phyloP scores from a whole-genome alignment of 2,113 vertebrate genomes.

The Heterotis niloticus region DNA sequence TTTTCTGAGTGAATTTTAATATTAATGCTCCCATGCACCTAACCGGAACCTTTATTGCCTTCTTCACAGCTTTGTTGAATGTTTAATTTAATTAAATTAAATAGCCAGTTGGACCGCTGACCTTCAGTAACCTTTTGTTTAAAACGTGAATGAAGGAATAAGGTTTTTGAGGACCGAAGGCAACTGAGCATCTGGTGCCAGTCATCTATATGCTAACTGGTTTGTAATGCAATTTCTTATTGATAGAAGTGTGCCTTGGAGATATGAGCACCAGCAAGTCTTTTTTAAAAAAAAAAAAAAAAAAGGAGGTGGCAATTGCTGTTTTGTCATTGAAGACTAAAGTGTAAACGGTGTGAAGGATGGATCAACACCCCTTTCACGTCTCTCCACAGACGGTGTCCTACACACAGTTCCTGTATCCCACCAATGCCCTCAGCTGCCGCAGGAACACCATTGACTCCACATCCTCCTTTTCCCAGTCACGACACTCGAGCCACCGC shows the following conservation, averaged over 20 bases:
- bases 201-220: slow-evolving; percentile 9
- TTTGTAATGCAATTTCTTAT: background rate
- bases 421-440: slow-evolving; percentile 84
- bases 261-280: background rate
- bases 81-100: background rate
- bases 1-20: background rate
- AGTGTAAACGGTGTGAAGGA: background rate
- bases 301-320: no score
- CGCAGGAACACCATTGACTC: slow-evolving; percentile 95
- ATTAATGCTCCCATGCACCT: no score
- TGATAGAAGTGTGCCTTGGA: background rate
- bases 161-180: background rate
- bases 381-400: slow-evolving; percentile 80
- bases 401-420: slow-evolving; percentile 93
- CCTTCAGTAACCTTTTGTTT: background rate
- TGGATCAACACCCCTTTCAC: background rate
- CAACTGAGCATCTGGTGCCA: background rate
- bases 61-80: background rate
- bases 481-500: slow-evolving; percentile 89
- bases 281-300: no score
- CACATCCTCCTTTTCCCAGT: slow-evolving; percentile 89
- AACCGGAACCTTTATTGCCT: background rate
- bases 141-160: no score
- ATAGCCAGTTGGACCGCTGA: background rate
- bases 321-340: background rate